Percentiles rank a stretch among this genome's conserved stretches.
These are phyloP conservation scores for Xenops minutus DNA, from an alignment of 2,797 vertebrate genomes.

Conservation along the genomic window DNA sequence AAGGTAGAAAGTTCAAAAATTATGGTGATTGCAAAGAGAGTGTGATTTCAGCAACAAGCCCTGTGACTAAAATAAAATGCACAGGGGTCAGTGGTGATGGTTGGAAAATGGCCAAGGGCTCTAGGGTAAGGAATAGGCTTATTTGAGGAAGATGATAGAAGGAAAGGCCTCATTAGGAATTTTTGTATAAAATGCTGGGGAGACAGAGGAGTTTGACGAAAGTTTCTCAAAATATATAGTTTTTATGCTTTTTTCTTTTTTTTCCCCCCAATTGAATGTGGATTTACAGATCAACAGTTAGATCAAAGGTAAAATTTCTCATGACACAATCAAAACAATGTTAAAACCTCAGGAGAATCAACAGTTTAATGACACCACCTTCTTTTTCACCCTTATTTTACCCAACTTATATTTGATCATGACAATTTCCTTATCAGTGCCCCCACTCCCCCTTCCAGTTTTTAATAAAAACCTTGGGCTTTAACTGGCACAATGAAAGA, in stretches of 20 bases:
- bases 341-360: background rate
- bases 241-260: rapidly evolving
- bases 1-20: background rate
- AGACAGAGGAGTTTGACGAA: background rate
- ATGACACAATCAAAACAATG: background rate
- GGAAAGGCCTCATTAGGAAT: background rate
- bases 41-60: background rate
- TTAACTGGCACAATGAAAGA: background rate
- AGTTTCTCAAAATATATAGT: background rate
- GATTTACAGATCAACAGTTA: background rate
- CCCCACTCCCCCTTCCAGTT: background rate
- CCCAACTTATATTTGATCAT: background rate
- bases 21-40: background rate
- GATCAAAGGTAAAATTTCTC: background rate
- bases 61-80: background rate
- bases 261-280: background rate
- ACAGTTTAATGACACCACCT: background rate
- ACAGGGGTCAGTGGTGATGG: background rate
- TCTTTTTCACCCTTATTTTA: background rate
- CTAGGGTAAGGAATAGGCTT: background rate
- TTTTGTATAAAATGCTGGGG: background rate
- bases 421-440: background rate
- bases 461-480: background rate
- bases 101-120: background rate
- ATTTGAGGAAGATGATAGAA: background rate